phyloP scores from a whole-genome alignment of 2,113 vertebrate genomes.

The Pygoscelis adeliae region DNA sequence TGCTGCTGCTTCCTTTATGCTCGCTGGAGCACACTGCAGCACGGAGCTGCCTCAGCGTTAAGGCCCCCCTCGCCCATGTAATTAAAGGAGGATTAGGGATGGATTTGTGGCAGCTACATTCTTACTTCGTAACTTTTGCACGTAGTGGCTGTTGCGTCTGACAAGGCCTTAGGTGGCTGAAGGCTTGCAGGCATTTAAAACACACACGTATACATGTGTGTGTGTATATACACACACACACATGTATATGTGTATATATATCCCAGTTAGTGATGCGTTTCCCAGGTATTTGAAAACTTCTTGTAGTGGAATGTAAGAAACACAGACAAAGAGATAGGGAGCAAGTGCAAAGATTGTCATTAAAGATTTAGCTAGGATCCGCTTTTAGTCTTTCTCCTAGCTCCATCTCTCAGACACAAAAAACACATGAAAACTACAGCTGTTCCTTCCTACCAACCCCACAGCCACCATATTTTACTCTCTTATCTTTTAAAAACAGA shows the following conservation, averaged over 20 bases:
- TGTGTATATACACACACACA: too few relatives aligned
- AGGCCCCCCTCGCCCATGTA: neutral
- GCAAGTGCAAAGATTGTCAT: neutral
- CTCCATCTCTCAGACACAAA: neutral
- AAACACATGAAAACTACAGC: neutral
- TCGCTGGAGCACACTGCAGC: neutral
- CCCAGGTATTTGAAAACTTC: neutral
- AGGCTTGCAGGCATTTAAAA: neutral
- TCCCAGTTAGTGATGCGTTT: neutral
- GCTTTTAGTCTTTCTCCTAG: neutral
- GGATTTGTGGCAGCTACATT: neutral
- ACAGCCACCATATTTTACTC: neutral
- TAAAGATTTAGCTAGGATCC: neutral
- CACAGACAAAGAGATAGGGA: neutral
- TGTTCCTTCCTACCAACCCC: neutral
- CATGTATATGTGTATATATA: rapidly evolving
- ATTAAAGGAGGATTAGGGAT: conserved; percentile 30
- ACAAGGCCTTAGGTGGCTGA: neutral
- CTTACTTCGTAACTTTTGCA: neutral
- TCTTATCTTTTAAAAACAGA: conserved; percentile 34
- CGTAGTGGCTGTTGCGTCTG: neutral
- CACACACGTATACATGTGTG: too few relatives aligned
- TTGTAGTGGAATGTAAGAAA: neutral
- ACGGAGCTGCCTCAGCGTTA: neutral
- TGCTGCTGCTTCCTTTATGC: neutral